phyloP scores from a whole-genome alignment of 2,888 invertebrate species.

The Lithodes maja region DNA sequence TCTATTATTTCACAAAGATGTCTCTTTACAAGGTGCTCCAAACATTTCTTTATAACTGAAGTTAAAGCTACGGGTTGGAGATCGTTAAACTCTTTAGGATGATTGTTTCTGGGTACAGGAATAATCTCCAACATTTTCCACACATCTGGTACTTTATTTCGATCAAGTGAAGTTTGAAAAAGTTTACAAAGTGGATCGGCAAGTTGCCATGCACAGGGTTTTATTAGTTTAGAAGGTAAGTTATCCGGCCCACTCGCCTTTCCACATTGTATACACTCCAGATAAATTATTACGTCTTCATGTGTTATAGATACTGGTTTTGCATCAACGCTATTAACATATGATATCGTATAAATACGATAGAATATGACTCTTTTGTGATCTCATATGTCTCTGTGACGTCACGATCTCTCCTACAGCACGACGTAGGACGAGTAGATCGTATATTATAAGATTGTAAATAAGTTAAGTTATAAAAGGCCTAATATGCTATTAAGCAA shows the following conservation, averaged over 20 bases:
- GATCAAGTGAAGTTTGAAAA: slow-evolving; percentile 20
- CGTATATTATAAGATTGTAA: too few relatives aligned
- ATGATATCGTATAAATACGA: too few relatives aligned
- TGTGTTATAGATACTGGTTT: neutral
- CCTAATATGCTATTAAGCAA: too few relatives aligned
- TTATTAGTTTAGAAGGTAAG: neutral
- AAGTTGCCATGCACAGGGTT: neutral
- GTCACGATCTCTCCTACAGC: too few relatives aligned
- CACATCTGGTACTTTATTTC: neutral
- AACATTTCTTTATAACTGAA: neutral
- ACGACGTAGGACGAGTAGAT: too few relatives aligned
- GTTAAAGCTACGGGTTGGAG: slow-evolving; percentile 1
- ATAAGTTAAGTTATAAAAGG: too few relatives aligned
- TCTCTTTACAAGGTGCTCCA: neutral
- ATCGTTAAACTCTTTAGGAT: neutral
- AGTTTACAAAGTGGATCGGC: neutral
- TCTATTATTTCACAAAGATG: slow-evolving; percentile 6
- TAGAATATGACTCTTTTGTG: too few relatives aligned
- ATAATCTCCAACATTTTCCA: slow-evolving; percentile 16
- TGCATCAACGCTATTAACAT: neutral
- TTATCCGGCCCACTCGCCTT: slow-evolving; percentile 24
- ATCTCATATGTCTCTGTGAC: too few relatives aligned
- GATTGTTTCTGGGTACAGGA: slow-evolving; percentile 12
- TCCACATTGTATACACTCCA: neutral
- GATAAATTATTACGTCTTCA: neutral